These are phyloP conservation scores for Sceloporus undulatus DNA, from an alignment of 2,113 vertebrate genomes.

Conservation along the genomic window DNA sequence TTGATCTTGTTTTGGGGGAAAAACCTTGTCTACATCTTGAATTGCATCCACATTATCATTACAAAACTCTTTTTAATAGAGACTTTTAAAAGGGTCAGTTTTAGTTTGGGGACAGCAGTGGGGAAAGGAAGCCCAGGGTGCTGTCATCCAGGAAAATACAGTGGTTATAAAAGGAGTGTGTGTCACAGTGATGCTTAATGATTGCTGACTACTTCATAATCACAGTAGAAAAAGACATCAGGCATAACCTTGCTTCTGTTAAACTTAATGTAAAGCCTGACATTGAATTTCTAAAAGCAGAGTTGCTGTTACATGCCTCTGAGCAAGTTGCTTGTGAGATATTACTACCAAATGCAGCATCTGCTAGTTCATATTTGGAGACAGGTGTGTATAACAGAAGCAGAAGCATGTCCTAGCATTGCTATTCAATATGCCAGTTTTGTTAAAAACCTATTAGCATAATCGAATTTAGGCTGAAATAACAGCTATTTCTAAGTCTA, in stretches of 20 bases:
- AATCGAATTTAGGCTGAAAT: neutral
- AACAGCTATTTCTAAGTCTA: neutral
- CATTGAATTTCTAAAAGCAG: neutral
- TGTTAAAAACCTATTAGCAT: constrained; percentile 4
- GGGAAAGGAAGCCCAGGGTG: too few relatives aligned
- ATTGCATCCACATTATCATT: too few relatives aligned
- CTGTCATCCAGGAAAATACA: too few relatives aligned
- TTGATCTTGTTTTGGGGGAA: too few relatives aligned
- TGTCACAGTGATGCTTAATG: neutral
- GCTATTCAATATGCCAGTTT: neutral
- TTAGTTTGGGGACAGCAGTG: too few relatives aligned
- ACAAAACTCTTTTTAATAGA: too few relatives aligned
- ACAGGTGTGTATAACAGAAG: constrained; percentile 5
- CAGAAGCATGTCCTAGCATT: neutral
- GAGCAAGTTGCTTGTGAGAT: neutral
- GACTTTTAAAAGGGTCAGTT: too few relatives aligned
- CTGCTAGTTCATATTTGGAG: neutral
- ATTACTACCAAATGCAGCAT: neutral
- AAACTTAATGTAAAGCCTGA: neutral
- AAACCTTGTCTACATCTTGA: too few relatives aligned
- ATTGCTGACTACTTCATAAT: neutral
- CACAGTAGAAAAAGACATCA: neutral
- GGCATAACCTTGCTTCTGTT: neutral
- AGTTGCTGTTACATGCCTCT: neutral
- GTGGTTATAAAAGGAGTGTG: constrained; percentile 1